Conservation (phyloP, 1,140 invertebrate genomes). For the Epicauta chinensis region DNA sequence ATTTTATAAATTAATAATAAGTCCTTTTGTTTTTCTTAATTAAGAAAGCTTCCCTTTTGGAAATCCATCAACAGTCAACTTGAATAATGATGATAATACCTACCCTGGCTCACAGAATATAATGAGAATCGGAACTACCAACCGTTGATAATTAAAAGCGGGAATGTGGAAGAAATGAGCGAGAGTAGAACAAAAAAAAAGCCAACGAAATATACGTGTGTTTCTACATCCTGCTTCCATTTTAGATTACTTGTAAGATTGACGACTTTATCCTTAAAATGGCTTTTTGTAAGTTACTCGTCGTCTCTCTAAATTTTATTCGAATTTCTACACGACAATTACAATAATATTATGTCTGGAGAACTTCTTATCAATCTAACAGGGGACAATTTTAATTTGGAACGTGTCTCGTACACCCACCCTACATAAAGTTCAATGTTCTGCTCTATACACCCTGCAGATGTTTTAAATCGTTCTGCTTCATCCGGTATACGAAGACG, state of each 20-base stretch:
- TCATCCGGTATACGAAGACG: background rate
- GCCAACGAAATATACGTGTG: slow-evolving; percentile 2
- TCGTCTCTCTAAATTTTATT: slow-evolving; percentile 2
- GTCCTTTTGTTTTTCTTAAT: no score
- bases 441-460: background rate
- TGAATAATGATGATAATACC: background rate
- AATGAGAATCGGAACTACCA: slow-evolving; percentile 15
- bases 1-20: no score
- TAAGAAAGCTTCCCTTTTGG: no score
- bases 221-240: slow-evolving; percentile 9
- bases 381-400: background rate
- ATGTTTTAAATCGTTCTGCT: background rate
- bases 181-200: slow-evolving; percentile 4
- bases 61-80: background rate
- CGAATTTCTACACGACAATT: background rate
- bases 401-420: background rate
- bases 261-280: slow-evolving; percentile 8
- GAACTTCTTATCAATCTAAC: no score
- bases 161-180: background rate
- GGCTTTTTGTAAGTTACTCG: slow-evolving; percentile 1
- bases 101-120: background rate
- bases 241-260: slow-evolving; percentile 1
- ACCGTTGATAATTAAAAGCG: slow-evolving; percentile 11
- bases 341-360: background rate
- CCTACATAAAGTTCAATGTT: background rate